phyloP scores from a whole-genome alignment of 1,140 invertebrate species.

The Drosophila athabasca region DNA sequence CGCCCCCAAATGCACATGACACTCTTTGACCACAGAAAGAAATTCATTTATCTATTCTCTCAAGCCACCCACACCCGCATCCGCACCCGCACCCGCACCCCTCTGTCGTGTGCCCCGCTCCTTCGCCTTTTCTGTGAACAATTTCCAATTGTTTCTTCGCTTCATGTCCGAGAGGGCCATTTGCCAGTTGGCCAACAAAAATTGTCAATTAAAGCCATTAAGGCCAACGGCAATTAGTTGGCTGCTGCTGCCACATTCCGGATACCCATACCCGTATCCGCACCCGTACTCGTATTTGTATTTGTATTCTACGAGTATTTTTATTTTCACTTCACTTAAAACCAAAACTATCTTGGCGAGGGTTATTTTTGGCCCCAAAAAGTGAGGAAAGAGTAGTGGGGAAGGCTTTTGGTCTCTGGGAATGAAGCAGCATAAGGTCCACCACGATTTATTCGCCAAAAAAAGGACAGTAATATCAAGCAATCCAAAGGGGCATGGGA shows the following conservation, averaged over 20 bases:
- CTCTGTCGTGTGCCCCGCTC: slow-evolving; percentile 2
- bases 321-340: slow-evolving; percentile 5
- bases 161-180: slow-evolving; percentile 19
- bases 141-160: slow-evolving; percentile 28
- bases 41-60: slow-evolving; percentile 22
- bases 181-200: slow-evolving; percentile 34
- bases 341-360: not conserved
- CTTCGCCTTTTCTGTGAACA: slow-evolving; percentile 31
- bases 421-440: too few relatives aligned
- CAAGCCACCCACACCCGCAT: not conserved
- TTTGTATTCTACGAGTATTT: slow-evolving; percentile 7
- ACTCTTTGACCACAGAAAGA: slow-evolving; percentile 33
- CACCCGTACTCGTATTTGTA: not conserved
- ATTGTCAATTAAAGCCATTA: slow-evolving; percentile 71
- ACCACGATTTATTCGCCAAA: too few relatives aligned
- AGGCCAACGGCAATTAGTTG: slow-evolving; percentile 62
- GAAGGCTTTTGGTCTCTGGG: too few relatives aligned
- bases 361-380: too few relatives aligned
- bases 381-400: too few relatives aligned
- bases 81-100: not conserved
- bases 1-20: slow-evolving; percentile 37
- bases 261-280: not conserved
- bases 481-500: too few relatives aligned
- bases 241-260: slow-evolving; percentile 29
- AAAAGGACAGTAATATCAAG: too few relatives aligned